A percentile compares a stretch with the other conserved stretches of the same genome.
Conservation (phyloP, 2,888 invertebrate species). For the Polyploca ridens region DNA sequence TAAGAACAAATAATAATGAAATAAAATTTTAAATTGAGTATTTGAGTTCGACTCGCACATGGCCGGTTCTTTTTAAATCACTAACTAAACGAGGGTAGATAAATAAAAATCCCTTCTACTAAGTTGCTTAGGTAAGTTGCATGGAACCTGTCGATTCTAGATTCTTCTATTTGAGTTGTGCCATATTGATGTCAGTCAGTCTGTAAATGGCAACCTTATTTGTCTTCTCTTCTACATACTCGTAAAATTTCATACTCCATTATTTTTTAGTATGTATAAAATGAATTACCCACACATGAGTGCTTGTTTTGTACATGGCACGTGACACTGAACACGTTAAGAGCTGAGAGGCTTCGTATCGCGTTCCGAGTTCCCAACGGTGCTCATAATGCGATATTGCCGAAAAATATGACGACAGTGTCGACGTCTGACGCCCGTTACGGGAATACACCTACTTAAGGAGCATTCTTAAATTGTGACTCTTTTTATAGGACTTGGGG, state of each 20-base stretch:
- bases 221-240: neutral
- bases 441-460: constrained; percentile 41
- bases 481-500: constrained; percentile 22
- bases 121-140: no score
- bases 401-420: constrained; percentile 48
- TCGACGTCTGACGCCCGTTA: constrained; percentile 29
- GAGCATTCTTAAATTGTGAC: constrained; percentile 25
- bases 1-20: no score
- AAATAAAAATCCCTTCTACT: no score
- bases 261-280: constrained; percentile 5
- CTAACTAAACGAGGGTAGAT: no score
- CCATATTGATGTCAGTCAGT: no score
- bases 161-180: no score
- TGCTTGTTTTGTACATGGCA: constrained; percentile 24
- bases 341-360: constrained; percentile 41
- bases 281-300: constrained; percentile 6
- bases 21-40: no score
- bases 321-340: constrained; percentile 36
- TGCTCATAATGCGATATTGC: constrained; percentile 44
- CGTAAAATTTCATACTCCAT: constrained; percentile 3
- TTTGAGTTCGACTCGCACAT: no score
- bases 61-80: no score
- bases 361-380: constrained; percentile 37
- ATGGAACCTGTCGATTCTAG: no score
- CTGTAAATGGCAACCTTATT: no score